These are phyloP conservation scores for Euphysa ruthae DNA, from an alignment of 30 jellyfish, hydroid and myxozoan species.

Conservation along the genomic window DNA sequence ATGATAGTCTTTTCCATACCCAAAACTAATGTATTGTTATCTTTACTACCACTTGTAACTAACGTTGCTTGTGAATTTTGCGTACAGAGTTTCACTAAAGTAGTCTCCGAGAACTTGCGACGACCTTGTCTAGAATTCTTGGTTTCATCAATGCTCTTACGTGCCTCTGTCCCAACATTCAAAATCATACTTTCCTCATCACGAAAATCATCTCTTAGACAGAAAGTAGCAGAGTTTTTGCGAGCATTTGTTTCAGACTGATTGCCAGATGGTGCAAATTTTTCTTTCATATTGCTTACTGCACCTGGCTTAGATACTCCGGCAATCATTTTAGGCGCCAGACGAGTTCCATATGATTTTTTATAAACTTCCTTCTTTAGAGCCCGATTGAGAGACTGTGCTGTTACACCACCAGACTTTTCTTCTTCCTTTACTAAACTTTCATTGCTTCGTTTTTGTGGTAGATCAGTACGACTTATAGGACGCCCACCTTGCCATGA, in stretches of 20 bases:
- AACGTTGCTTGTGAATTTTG: slow-evolving; percentile 88
- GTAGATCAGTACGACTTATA: too few species aligned
- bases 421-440: background rate
- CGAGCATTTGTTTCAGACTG: slow-evolving; percentile 13
- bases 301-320: slow-evolving; percentile 59
- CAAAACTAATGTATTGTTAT: background rate
- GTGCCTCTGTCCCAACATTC: background rate
- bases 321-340: slow-evolving; percentile 35
- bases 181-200: background rate
- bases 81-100: slow-evolving; percentile 31
- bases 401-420: slow-evolving; percentile 12
- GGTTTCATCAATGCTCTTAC: background rate
- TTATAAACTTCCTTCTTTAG: slow-evolving; percentile 11
- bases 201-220: slow-evolving; percentile 54
- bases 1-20: slow-evolving; percentile 1
- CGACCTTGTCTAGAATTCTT: background rate
- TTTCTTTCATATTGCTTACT: slow-evolving; percentile 40
- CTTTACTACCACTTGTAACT: slow-evolving; percentile 47
- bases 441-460: slow-evolving; percentile 2
- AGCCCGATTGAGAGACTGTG: slow-evolving; percentile 23
- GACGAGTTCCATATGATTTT: slow-evolving; percentile 28
- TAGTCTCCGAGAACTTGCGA: background rate
- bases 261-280: slow-evolving; percentile 24
- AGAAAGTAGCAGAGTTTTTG: slow-evolving; percentile 74
- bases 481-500: slow-evolving; percentile 61